A percentile compares a stretch with the other conserved stretches of the same genome.
Evolutionary conservation across 2,797 vertebrate genomes (phyloP).

Genomic region (Sus cebifrons): DNA sequence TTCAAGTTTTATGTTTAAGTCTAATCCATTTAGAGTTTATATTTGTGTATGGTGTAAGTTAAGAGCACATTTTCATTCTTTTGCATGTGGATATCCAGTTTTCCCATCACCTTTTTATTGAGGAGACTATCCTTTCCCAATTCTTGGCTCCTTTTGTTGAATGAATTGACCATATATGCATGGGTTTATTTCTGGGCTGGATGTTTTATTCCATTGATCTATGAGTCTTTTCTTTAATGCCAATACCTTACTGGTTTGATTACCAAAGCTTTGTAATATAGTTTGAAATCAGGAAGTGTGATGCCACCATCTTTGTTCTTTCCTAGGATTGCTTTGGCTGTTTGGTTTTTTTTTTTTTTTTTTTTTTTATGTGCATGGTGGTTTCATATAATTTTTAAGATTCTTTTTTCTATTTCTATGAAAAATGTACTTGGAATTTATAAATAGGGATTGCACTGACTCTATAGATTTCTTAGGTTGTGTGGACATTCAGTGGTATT

Average conservation of each 20-base stretch:
- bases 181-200: neutral
- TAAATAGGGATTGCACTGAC: neutral
- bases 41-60: neutral
- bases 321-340: neutral
- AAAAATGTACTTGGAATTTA: neutral
- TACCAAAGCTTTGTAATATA: neutral
- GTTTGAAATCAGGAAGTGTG: neutral
- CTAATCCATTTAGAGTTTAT: neutral
- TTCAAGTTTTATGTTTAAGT: neutral
- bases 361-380: neutral
- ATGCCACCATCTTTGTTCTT: neutral
- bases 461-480: slow-evolving; percentile 7
- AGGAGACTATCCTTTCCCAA: neutral
- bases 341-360: neutral
- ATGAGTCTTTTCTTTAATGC: neutral
- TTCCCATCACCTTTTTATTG: neutral
- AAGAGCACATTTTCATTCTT: neutral
- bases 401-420: neutral
- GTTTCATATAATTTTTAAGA: neutral
- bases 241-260: neutral
- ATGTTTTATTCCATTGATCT: neutral
- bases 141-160: neutral
- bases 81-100: neutral
- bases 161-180: neutral
- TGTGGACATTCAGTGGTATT: neutral